A percentile compares a stretch with the other conserved stretches of the same genome.
phyloP scores from a whole-genome alignment of 1,140 invertebrate species.

The Saccostrea echinata region DNA sequence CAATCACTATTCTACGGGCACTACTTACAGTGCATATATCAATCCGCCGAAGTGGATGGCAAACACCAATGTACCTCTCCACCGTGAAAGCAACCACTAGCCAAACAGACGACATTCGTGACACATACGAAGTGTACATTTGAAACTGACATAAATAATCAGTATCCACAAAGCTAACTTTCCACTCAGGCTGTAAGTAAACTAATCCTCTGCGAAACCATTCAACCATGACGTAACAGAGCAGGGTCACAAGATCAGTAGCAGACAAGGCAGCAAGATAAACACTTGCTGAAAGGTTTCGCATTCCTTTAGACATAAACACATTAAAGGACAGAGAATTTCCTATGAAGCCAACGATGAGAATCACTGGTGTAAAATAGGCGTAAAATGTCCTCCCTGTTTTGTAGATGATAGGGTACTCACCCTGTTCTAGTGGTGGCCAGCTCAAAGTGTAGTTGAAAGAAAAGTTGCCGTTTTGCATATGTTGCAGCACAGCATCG shows the following conservation, averaged over 20 bases:
- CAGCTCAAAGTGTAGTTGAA: background rate
- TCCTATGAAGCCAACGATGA: constrained; percentile 70
- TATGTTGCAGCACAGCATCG: constrained; percentile 1
- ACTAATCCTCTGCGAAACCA: constrained; percentile 67
- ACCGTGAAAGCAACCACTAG: constrained; percentile 78
- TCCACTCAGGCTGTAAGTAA: constrained; percentile 44
- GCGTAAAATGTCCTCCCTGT: constrained; percentile 58
- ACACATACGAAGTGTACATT: constrained; percentile 68
- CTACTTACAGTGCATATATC: constrained; percentile 56
- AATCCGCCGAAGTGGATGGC: constrained; percentile 82
- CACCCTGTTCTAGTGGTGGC: constrained; percentile 5
- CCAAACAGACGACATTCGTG: constrained; percentile 71
- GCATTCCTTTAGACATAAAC: constrained; percentile 71
- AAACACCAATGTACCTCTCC: constrained; percentile 89
- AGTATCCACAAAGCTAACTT: constrained; percentile 57
- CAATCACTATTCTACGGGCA: constrained; percentile 50
- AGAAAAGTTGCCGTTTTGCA: background rate
- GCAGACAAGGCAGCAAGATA: constrained; percentile 67
- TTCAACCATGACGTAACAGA: constrained; percentile 67
- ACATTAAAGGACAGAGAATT: constrained; percentile 72
- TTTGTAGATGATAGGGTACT: background rate
- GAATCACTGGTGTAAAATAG: constrained; percentile 69
- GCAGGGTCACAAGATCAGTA: constrained; percentile 63
- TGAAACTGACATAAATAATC: constrained; percentile 64
- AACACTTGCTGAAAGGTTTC: constrained; percentile 69